Evolutionary conservation across 2,888 invertebrate species (phyloP).

Genomic region (Drepanosiphum platanoidis): DNA sequence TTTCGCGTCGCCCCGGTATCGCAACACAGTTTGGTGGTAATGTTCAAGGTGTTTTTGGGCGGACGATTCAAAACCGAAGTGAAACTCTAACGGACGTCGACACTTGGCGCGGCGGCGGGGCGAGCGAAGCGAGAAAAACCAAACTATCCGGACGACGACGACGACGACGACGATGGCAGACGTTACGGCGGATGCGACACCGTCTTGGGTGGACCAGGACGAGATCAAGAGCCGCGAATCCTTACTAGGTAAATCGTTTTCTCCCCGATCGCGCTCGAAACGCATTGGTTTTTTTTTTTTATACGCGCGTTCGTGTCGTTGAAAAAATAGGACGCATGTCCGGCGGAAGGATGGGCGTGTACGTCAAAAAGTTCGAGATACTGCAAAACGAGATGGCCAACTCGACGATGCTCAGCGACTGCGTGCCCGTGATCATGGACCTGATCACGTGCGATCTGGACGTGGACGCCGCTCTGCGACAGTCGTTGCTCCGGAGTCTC

Average conservation of each 20-base stretch:
- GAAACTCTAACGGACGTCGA: slow-evolving; percentile 14
- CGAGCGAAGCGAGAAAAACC: not conserved
- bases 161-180: not conserved
- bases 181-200: not conserved
- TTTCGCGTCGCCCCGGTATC: not conserved
- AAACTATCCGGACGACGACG: not conserved
- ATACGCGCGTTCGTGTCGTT: too few species aligned
- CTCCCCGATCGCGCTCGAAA: too few species aligned
- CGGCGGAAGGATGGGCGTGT: not conserved
- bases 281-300: too few species aligned
- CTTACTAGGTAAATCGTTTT: not conserved
- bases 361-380: slow-evolving; percentile 47
- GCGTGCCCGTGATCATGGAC: slow-evolving; percentile 48
- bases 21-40: slow-evolving; percentile 19
- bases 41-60: slow-evolving; percentile 55
- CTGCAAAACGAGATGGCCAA: slow-evolving; percentile 30
- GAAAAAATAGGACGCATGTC: not conserved
- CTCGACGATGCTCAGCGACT: slow-evolving; percentile 32
- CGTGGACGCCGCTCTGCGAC: not conserved
- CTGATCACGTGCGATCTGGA: slow-evolving; percentile 47
- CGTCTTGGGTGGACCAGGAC: not conserved
- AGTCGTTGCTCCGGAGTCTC: slow-evolving; percentile 34
- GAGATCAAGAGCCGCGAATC: not conserved
- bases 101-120: too few species aligned
- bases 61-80: slow-evolving; percentile 55